phyloP scores from a whole-genome alignment of 2,113 vertebrate species.

The Prunella himalayana region DNA sequence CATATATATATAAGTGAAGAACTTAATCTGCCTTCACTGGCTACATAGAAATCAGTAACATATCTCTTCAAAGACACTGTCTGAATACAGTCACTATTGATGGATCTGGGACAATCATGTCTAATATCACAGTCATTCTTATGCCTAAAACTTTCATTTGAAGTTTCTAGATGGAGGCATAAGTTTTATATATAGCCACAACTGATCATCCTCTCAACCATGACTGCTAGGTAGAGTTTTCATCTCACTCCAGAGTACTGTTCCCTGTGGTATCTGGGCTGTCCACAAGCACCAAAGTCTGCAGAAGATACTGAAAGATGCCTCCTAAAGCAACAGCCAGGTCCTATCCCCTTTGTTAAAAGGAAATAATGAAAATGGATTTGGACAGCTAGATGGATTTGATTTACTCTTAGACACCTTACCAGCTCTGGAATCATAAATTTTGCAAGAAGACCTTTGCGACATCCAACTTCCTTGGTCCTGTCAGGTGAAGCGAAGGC shows the following conservation, averaged over 20 bases:
- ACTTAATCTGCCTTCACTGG: not conserved
- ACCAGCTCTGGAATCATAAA: not conserved
- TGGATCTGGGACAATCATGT: not conserved
- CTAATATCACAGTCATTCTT: not conserved
- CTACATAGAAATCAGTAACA: not conserved
- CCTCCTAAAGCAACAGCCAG: not conserved
- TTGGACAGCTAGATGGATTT: not conserved
- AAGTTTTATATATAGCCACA: not conserved
- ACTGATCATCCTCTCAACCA: not conserved
- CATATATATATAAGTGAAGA: not conserved
- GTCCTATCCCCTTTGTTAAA: not conserved
- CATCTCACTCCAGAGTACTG: not conserved
- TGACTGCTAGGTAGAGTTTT: not conserved
- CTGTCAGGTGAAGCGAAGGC: accelerated
- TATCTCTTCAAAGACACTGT: not conserved
- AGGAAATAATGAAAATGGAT: not conserved
- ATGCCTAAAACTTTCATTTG: not conserved
- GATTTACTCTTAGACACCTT: not conserved
- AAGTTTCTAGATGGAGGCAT: not conserved
- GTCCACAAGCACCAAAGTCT: not conserved
- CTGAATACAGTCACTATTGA: not conserved
- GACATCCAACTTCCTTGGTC: not conserved
- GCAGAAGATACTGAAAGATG: not conserved
- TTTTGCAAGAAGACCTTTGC: not conserved
- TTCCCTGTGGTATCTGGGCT: not conserved